A percentile compares a stretch with the other conserved stretches of the same genome.
Conservation (phyloP, 2,797 vertebrate species). For the Cyclura pinguis region DNA sequence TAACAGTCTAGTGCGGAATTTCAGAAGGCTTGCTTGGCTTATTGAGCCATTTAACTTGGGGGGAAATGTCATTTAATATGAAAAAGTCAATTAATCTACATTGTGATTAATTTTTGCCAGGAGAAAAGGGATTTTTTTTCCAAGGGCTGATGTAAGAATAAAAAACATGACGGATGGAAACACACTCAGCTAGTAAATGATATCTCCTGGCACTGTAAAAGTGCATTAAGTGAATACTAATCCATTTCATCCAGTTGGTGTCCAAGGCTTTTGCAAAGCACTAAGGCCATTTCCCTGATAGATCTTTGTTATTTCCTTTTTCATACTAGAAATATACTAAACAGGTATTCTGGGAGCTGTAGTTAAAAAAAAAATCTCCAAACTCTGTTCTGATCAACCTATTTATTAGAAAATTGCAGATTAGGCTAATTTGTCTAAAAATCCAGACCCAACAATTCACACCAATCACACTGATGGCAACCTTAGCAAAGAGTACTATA, state of each 20-base stretch:
- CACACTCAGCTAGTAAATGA: neutral
- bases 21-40: neutral
- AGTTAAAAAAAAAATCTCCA: no score
- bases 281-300: no score
- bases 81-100: neutral
- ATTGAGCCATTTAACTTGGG: neutral
- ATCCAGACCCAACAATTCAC: no score
- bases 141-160: neutral
- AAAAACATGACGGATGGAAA: neutral
- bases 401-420: no score
- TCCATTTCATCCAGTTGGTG: neutral
- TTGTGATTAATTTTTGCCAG: neutral
- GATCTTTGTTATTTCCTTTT: no score
- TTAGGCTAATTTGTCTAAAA: no score
- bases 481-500: no score
- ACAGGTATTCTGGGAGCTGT: no score
- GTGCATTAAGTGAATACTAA: neutral
- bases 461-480: no score
- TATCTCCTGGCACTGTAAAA: neutral
- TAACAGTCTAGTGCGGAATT: no score
- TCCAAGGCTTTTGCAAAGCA: neutral
- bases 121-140: neutral
- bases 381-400: no score
- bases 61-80: neutral
- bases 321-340: neutral